Evolutionary conservation across 2,113 vertebrate genomes (phyloP), one percentile per base, ranked within the genome.

Genomic region (Oreamnos americanus): DNA sequence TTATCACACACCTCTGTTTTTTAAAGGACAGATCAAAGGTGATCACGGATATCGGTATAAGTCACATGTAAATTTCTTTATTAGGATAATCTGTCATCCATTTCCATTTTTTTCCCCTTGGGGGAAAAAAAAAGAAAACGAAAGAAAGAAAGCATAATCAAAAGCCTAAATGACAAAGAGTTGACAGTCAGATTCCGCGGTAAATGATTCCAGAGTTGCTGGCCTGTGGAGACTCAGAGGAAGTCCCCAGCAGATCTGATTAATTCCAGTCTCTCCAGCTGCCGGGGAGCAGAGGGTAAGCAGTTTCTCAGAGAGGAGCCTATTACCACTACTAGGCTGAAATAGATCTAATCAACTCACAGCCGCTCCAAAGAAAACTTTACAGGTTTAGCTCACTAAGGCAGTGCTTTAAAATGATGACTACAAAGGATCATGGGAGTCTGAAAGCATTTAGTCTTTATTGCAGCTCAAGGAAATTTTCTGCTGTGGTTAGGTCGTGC

Each of bases 181-280:
- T 99, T 99, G 99, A 99, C 99, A 99, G 99, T 99, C 99, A 99
- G 99, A 99, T 99, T 99, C 99, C 99, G 99, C 99, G 99, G 99
- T 99, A 99, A 99, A 99, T 99, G 99, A 99, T 99, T 99, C 99
- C 99, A 99, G 99, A 99, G 99, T 99, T 99, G 99, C 99, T 99
- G 98, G 99, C 99, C 99, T 99, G 99, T 99, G 96, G 99, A 99
- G 99, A 99, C 99, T 99, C 99, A 97, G 99, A 99, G 99, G 99
- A 99, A 99, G 99, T 99, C 99, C 99, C 99, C 99, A 99, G 99
- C 99, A 99, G 99, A 99, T 99, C 99, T 99, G 99, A 99, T 99
- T 99, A 99, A 99, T 99, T 99, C 99, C 99, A 99, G 99, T 99
- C 99, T 99, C 99, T 99, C 99, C 99, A 99, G 99, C 99, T 99